Evolutionary conservation across 2,113 vertebrate genomes (phyloP).

Genomic region (Ictalurus furcatus): DNA sequence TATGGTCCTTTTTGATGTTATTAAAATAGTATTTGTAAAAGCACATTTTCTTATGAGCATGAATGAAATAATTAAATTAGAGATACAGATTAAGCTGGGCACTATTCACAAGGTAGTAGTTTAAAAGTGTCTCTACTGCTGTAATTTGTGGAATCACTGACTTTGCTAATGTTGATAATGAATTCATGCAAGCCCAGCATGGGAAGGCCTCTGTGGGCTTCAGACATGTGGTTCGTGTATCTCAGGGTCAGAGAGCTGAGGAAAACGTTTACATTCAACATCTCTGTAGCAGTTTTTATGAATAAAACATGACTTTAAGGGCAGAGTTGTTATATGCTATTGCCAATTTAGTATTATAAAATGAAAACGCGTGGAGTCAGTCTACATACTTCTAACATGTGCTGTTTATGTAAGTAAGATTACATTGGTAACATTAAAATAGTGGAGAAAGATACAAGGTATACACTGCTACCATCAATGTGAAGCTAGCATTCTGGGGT

Average conservation of each 20-base stretch:
- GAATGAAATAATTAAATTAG: slow-evolving; percentile 61
- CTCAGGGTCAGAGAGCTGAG: slow-evolving; percentile 34
- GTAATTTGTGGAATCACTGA: slow-evolving; percentile 48
- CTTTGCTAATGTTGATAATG: slow-evolving; percentile 47
- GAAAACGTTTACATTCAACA: slow-evolving; percentile 39
- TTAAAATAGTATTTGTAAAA: slow-evolving; percentile 57
- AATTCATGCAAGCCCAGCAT: slow-evolving; percentile 36
- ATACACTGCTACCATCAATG: not conserved
- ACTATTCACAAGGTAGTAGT: slow-evolving; percentile 38
- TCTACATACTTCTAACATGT: not conserved
- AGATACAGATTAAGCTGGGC: slow-evolving; percentile 52
- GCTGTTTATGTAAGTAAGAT: not conserved
- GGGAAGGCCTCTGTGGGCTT: slow-evolving; percentile 40
- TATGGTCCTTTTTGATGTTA: slow-evolving; percentile 54
- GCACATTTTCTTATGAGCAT: slow-evolving; percentile 55
- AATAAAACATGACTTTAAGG: slow-evolving; percentile 35
- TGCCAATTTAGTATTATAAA: not conserved
- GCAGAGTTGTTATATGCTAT: not conserved
- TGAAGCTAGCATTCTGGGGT: not conserved
- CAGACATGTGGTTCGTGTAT: slow-evolving; percentile 27
- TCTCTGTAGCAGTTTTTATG: not conserved
- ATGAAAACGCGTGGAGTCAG: not conserved
- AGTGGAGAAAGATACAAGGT: slow-evolving; percentile 1
- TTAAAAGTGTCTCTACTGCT: slow-evolving; percentile 36
- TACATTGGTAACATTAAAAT: not conserved